These are phyloP conservation scores for Nymphalis urticae DNA, from an alignment of 2,888 invertebrate species.

Conservation along the genomic window DNA sequence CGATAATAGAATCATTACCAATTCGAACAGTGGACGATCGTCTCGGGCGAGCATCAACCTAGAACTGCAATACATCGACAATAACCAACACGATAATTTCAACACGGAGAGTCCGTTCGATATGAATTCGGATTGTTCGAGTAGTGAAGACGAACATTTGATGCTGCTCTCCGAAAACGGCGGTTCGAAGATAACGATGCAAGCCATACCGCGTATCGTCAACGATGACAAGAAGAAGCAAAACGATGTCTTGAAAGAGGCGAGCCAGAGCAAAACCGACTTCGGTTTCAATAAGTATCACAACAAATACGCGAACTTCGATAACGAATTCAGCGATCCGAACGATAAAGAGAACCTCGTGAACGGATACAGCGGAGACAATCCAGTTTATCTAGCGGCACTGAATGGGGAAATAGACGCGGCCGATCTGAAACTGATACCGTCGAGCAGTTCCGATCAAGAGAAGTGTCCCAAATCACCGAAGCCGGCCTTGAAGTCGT, in stretches of 20 bases:
- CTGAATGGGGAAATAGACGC: constrained; percentile 67
- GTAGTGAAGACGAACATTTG: constrained; percentile 76
- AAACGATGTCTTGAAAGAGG: constrained; percentile 70
- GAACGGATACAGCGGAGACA: constrained; percentile 67
- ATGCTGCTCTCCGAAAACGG: constrained; percentile 75
- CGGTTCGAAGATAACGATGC: constrained; percentile 76
- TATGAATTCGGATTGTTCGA: constrained; percentile 71
- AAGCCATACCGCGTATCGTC: constrained; percentile 54
- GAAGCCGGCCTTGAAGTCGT: constrained; percentile 59
- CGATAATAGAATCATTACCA: constrained; percentile 68
- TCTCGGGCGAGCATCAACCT: constrained; percentile 70
- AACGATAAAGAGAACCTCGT: constrained; percentile 72
- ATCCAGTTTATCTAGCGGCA: constrained; percentile 71
- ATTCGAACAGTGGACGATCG: constrained; percentile 60
- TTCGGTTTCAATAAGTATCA: constrained; percentile 66
- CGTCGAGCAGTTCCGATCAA: constrained; percentile 48
- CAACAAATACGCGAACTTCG: constrained; percentile 73
- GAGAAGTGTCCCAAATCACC: constrained; percentile 57
- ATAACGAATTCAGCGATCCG: constrained; percentile 75
- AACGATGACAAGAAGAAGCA: constrained; percentile 51
- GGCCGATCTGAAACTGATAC: constrained; percentile 53
- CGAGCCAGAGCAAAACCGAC: constrained; percentile 63
- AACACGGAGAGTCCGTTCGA: constrained; percentile 61
- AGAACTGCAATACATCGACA: constrained; percentile 69
- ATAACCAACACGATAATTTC: constrained; percentile 54